These are phyloP conservation scores for Toxotes chatareus DNA, from an alignment of 2,113 vertebrate species.

Conservation along the genomic window DNA sequence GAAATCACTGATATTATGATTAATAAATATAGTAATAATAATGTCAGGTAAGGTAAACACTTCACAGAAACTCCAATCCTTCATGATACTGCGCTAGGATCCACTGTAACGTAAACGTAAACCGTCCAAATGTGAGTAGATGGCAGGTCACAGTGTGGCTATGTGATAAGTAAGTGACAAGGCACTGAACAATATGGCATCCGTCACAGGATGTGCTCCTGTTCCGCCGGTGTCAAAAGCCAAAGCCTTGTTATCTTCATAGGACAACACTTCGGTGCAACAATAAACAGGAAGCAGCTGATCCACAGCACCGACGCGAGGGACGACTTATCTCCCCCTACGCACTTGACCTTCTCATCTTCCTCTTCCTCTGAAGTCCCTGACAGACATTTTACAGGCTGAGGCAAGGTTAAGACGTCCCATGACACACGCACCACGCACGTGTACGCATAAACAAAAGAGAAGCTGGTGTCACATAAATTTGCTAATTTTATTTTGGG, in stretches of 20 bases:
- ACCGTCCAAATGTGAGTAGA: conserved; percentile 15
- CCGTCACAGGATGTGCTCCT: conserved; percentile 74
- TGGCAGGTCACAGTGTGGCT: conserved; percentile 10
- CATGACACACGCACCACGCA: conserved; percentile 50
- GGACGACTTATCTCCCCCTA: conserved; percentile 59
- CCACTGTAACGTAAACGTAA: conserved; percentile 19
- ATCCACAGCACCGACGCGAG: conserved; percentile 36
- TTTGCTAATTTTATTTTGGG: conserved; percentile 31
- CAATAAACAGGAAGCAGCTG: conserved; percentile 85
- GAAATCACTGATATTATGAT: background rate
- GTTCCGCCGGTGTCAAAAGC: conserved; percentile 62
- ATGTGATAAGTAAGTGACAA: conserved; percentile 27
- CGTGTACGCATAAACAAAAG: conserved; percentile 31
- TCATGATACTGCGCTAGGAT: conserved; percentile 20
- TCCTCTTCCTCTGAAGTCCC: conserved; percentile 70
- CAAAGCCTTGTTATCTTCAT: conserved; percentile 62
- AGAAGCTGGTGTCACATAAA: conserved; percentile 52
- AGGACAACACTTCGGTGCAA: conserved; percentile 56
- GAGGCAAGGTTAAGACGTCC: conserved; percentile 36
- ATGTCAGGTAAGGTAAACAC: background rate
- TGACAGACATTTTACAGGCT: conserved; percentile 28
- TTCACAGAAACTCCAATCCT: conserved; percentile 3
- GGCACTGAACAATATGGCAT: conserved; percentile 56
- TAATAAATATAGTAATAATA: background rate
- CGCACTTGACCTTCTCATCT: conserved; percentile 75